Percentiles rank a stretch among this genome's conserved stretches.
These are phyloP conservation scores for Malacoraja senta DNA, from an alignment of 2,797 vertebrate genomes.

Conservation along the genomic window DNA sequence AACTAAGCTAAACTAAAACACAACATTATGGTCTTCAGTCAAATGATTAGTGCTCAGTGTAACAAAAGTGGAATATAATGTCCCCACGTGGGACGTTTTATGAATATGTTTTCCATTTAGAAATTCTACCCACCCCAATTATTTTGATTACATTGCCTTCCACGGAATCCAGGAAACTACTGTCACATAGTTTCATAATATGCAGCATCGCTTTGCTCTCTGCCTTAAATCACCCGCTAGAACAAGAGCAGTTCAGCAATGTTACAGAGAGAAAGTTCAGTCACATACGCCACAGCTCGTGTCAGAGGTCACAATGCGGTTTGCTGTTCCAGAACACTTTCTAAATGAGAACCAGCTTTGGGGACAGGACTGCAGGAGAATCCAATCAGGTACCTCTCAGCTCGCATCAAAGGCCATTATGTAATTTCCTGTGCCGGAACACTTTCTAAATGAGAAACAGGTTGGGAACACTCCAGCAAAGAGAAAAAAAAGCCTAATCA, in stretches of 20 bases:
- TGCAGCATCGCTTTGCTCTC: not conserved
- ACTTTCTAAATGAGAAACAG: conserved; percentile 34
- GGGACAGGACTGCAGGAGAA: not conserved
- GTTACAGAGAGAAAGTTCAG: not conserved
- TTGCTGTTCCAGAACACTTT: conserved; percentile 29
- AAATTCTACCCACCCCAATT: not conserved
- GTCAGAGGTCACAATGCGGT: conserved; percentile 24
- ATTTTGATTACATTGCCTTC: not conserved
- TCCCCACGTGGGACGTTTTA: not conserved
- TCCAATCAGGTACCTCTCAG: conserved; percentile 30
- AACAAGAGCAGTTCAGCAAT: not conserved
- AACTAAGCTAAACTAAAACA: no score
- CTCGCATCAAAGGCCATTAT: conserved; percentile 33
- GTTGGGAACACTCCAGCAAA: conserved; percentile 14
- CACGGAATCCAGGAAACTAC: not conserved
- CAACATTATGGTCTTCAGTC: no score
- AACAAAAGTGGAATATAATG: conserved; percentile 8
- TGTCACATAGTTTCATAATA: not conserved
- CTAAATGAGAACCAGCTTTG: conserved; percentile 35
- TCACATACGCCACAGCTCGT: conserved; percentile 13
- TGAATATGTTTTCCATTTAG: not conserved
- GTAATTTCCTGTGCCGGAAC: conserved; percentile 36
- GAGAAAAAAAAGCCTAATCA: conserved; percentile 18
- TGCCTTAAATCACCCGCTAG: not conserved
- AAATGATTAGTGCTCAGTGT: no score